phyloP scores from a whole-genome alignment of 23 tunicate genomes.

The Phallusia fumigata region DNA sequence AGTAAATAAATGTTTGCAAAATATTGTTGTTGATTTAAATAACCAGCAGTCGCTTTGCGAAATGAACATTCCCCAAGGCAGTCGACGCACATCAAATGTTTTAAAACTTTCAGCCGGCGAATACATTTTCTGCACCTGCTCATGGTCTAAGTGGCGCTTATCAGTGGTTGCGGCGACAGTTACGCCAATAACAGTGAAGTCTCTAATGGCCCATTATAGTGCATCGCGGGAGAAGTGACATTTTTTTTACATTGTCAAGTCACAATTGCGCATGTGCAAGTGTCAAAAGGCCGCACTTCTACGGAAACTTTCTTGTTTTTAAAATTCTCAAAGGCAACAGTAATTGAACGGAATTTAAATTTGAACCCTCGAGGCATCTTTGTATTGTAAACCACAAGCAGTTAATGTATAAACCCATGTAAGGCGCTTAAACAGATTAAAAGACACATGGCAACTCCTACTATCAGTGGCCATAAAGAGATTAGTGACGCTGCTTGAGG shows the following conservation, averaged over 20 bases:
- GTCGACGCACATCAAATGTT: no score
- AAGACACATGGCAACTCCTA: constrained; percentile 8
- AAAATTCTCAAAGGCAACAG: constrained; percentile 2
- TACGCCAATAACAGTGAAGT: constrained; percentile 3
- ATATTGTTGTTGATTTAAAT: no score
- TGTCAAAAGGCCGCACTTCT: background rate
- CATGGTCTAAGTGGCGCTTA: constrained; percentile 3
- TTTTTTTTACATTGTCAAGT: background rate
- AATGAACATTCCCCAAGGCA: no score
- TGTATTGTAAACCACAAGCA: constrained; percentile 14
- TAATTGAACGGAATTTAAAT: constrained; percentile 1
- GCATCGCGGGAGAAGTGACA: background rate
- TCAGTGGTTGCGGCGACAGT: constrained; percentile 11
- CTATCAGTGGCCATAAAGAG: constrained; percentile 5
- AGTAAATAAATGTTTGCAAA: no score
- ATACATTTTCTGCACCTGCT: constrained; percentile 2
- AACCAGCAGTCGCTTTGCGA: no score
- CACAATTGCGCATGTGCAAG: background rate
- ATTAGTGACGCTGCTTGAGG: constrained; percentile 11
- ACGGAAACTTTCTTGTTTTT: background rate
- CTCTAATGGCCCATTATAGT: background rate
- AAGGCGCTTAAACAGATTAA: constrained; percentile 15
- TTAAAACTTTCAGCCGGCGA: background rate
- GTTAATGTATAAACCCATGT: constrained; percentile 4
- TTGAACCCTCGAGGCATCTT: constrained; percentile 8